A percentile compares a stretch with the other conserved stretches of the same genome.
These are phyloP conservation scores for Leptodirus hochenwartii DNA, from an alignment of 2,888 invertebrate genomes.

Conservation along the genomic window DNA sequence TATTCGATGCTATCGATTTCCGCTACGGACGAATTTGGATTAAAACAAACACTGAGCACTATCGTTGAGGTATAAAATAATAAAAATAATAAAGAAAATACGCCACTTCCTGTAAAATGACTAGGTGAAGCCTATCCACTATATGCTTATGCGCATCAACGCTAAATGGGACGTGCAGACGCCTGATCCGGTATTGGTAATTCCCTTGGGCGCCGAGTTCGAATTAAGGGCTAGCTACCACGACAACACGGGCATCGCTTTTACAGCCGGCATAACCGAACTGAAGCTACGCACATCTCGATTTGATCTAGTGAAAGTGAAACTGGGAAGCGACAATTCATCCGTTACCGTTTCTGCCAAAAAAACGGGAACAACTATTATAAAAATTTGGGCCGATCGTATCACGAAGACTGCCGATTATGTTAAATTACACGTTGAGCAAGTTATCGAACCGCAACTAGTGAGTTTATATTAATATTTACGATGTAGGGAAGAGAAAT, in stretches of 20 bases:
- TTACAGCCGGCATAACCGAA: constrained; percentile 30
- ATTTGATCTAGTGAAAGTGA: constrained; percentile 24
- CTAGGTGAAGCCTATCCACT: constrained; percentile 28
- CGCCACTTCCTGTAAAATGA: constrained; percentile 8
- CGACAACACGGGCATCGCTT: constrained; percentile 34
- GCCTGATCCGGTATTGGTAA: constrained; percentile 12
- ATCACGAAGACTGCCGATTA: constrained; percentile 25
- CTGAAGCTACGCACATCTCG: constrained; percentile 32
- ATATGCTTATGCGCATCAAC: constrained; percentile 25
- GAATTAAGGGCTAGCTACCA: constrained; percentile 31
- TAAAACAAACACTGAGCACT: constrained; percentile 31
- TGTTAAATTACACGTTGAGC: constrained; percentile 24
- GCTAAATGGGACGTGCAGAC: constrained; percentile 21
- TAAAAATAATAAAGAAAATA: constrained; percentile 2
- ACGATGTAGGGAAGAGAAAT: too few relatives aligned
- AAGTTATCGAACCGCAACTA: constrained; percentile 23
- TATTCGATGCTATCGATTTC: constrained; percentile 27
- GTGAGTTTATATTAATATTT: constrained; percentile 15
- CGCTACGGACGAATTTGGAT: constrained; percentile 31
- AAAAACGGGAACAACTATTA: constrained; percentile 30
- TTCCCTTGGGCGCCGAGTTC: constrained; percentile 34
- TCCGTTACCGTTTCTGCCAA: constrained; percentile 28
- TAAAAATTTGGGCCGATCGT: constrained; percentile 30
- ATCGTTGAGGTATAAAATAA: constrained; percentile 29
- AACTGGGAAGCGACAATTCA: constrained; percentile 28